Base-by-base conservation (phyloP, 1,140 invertebrate genomes). In the Papilio xuthus region DNA sequence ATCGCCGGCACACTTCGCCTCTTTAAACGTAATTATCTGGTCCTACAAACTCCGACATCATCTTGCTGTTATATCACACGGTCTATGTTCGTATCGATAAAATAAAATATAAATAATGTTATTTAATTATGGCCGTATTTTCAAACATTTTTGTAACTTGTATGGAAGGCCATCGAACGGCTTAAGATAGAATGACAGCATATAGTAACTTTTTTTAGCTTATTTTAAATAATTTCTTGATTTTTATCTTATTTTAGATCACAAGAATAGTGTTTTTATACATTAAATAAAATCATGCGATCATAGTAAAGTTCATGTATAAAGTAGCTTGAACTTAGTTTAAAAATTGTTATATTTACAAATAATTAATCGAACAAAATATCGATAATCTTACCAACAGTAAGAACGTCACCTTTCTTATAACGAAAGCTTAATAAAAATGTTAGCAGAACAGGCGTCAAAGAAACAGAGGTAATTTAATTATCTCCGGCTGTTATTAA, bases 391-490 rank as follows among this genome's bases (percentile, higher is more conserved):
- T 56, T 69, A 41, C 60, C 13, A 42, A 9, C 44, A 13, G 20
- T 12, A 18, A 70, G 72, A 2, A 79, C 73, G 42, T 80, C 78
- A 77, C 2, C 74, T 50, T 47, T 44, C 56, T 77, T 76, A 76
- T 78, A 82, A 7, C 50, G 77, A 78, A 77, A 78, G 78, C 81
- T 90, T 89, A 86, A 90, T 89, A 93, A 92, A 93, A 93, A 93
- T 90, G 89, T 92, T 84, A 89, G 84, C 79, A 81, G 83, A 81
- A 81, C 78, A 83, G 83, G 86, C 91, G 89, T 91, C 91, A 93
- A 93, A 90, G 90, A 89, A 92, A 85, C 86, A 79, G 78, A 84
- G 83, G 84, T 92, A 91, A 93, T 92, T 92, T 89, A 92, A 93
- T 93, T 93, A 92, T 84, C 80, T 83, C 71, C 83, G 78, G 82